phyloP scores from a whole-genome alignment of 1,140 invertebrate species.

The Eciton burchellii region DNA sequence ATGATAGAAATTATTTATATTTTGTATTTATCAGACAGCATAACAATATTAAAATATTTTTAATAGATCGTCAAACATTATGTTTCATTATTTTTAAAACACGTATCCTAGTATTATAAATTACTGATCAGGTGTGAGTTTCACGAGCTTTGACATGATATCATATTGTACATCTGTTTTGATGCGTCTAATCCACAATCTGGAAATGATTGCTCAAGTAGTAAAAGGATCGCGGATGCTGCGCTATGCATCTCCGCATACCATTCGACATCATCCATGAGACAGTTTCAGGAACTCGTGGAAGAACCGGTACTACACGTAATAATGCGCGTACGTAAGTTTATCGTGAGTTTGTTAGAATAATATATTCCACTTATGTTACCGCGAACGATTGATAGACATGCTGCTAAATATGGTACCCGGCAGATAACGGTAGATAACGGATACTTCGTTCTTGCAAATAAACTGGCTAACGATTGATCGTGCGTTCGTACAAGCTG shows the following conservation, averaged over 20 bases:
- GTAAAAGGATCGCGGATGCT: constrained; percentile 3
- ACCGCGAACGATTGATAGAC: constrained; percentile 12
- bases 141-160: not conserved
- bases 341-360: constrained; percentile 35
- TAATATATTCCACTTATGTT: constrained; percentile 50
- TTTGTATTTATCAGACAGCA: no score
- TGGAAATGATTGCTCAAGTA: constrained; percentile 27
- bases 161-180: not conserved
- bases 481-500: not conserved
- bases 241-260: constrained; percentile 4
- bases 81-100: not conserved
- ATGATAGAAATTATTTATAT: no score
- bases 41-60: no score
- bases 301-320: constrained; percentile 36
- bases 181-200: constrained; percentile 21
- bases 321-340: constrained; percentile 37
- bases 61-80: no score
- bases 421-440: constrained; percentile 48
- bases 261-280: not conserved
- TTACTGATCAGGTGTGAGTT: constrained; percentile 11
- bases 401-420: constrained; percentile 11
- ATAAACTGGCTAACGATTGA: constrained; percentile 62
- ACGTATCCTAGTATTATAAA: constrained; percentile 1
- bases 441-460: constrained; percentile 58
- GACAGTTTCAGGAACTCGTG: not conserved